Base-by-base conservation (phyloP, 1,140 invertebrate species). In the Drosophila orosa region DNA sequence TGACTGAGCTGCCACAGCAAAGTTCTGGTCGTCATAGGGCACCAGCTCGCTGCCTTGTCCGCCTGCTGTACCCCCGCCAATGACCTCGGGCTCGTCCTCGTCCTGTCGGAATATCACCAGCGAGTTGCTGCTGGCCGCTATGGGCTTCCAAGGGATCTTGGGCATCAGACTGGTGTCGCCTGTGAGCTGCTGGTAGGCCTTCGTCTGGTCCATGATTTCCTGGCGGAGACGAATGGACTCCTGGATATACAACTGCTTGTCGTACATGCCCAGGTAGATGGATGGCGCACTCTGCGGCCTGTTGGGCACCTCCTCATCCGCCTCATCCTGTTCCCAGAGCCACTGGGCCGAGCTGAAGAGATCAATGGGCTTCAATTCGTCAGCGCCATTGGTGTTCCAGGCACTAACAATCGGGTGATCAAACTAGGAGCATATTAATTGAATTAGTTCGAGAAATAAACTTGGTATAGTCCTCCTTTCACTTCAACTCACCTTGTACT, bases 251-350 rank as follows among this genome's bases (percentile, higher is more conserved):
- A 96, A 90, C 93, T 96, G 92, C 58, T 95, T 95, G 29, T 97
- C 94, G 92, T 98, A 96, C 93, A 96, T 96, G 42, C 97, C 97
- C 35, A 98, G 92, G 93, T 98, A 98, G 4, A 98, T 92, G 12
- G 95, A 93, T 2, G 96, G 96, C 45, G 79, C 39, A 22, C 19
- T 63, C 10, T 27, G 92, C 2, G 59, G 83, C 13, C 37, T 57
- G 35, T 44, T 56, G 15, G 35, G 58, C 17, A 56, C 39, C 31
- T 61, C 22, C 8, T 56, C 66, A 9, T 61, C 71, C 19, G 80
- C 91, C 2, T 92, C 77, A 33, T 86, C 91, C 3, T 91, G 79
- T 15, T 92, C 83, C 71, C 90, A 92, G 3, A 92, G 73, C 73
- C 92, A 93, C 44, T 93, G 92, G 29, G 93, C 92, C 40, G 92